These are phyloP conservation scores for Troglohyphantes excavatus DNA, from an alignment of 2,888 invertebrate species.

Conservation along the genomic window DNA sequence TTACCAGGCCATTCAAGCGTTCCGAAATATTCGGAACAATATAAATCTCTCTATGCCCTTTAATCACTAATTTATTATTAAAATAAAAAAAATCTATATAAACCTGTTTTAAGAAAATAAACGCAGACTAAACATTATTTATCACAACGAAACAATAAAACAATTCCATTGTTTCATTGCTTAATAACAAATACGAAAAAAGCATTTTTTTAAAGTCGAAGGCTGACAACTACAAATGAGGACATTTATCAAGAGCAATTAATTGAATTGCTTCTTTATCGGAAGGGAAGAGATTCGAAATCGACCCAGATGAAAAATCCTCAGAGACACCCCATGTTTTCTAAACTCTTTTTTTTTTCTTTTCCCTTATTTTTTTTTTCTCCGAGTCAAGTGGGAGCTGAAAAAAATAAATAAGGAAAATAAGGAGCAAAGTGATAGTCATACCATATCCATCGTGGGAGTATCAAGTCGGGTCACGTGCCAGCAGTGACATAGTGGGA, in stretches of 20 bases:
- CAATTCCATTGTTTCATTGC: not conserved
- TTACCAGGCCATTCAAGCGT: no score
- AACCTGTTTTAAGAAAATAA: no score
- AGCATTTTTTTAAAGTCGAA: not conserved
- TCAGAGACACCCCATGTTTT: conserved; percentile 18
- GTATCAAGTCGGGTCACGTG: conserved; percentile 58
- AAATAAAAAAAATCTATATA: no score
- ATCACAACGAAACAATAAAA: no score
- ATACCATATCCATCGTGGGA: conserved; percentile 53
- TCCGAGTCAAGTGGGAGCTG: not conserved
- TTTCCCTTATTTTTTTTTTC: not conserved
- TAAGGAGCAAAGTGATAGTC: conserved; percentile 18
- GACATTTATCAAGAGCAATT: conserved; percentile 66
- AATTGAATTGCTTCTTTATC: conserved; percentile 54
- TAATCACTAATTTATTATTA: no score
- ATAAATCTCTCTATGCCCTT: no score
- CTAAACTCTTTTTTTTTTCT: conserved; percentile 28
- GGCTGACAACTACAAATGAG: not conserved
- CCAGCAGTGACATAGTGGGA: conserved; percentile 53
- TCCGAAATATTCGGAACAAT: no score
- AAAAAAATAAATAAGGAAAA: conserved; percentile 1
- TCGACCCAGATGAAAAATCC: conserved; percentile 45
- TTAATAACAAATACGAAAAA: not conserved
- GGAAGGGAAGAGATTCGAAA: conserved; percentile 18
- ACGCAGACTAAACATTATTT: no score